Percentiles rank a stretch among this genome's conserved stretches.
phyloP scores from a whole-genome alignment of 2,113 vertebrate genomes.

The Mormoops blainvillei region DNA sequence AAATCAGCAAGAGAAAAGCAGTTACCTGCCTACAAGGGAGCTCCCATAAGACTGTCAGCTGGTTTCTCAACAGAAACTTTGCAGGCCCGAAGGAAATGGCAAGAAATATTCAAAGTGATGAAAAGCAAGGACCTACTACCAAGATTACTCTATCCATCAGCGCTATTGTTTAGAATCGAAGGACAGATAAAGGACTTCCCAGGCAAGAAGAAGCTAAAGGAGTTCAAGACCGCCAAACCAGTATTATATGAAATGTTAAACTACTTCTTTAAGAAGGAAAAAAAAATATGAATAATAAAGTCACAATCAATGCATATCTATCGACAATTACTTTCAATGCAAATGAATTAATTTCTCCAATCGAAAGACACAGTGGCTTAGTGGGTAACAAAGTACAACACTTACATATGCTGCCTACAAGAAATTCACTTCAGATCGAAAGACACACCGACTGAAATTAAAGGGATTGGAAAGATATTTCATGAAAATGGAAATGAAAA shows the following conservation, averaged over 20 bases:
- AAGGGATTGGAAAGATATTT: neutral
- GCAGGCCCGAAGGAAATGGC: neutral
- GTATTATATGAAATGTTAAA: too few relatives aligned
- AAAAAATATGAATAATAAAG: too few relatives aligned
- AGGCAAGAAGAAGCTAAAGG: too few relatives aligned
- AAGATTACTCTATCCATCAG: neutral
- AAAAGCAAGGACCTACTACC: neutral
- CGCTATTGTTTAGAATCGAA: neutral
- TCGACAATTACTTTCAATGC: neutral
- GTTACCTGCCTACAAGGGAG: neutral
- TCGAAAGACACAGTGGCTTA: neutral
- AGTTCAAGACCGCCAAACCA: too few relatives aligned
- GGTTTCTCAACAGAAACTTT: neutral
- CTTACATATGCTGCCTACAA: neutral
- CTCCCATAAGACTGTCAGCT: neutral
- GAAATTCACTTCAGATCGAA: neutral
- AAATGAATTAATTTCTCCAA: neutral
- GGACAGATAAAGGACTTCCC: neutral
- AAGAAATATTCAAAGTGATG: neutral
- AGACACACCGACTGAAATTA: neutral
- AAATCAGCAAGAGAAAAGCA: neutral
- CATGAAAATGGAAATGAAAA: neutral
- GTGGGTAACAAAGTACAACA: neutral
- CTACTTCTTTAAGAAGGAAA: too few relatives aligned
- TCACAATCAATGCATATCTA: too few relatives aligned